These are phyloP conservation scores for Agrypnia vestita DNA, from an alignment of 1,140 invertebrate genomes.

Conservation along the genomic window DNA sequence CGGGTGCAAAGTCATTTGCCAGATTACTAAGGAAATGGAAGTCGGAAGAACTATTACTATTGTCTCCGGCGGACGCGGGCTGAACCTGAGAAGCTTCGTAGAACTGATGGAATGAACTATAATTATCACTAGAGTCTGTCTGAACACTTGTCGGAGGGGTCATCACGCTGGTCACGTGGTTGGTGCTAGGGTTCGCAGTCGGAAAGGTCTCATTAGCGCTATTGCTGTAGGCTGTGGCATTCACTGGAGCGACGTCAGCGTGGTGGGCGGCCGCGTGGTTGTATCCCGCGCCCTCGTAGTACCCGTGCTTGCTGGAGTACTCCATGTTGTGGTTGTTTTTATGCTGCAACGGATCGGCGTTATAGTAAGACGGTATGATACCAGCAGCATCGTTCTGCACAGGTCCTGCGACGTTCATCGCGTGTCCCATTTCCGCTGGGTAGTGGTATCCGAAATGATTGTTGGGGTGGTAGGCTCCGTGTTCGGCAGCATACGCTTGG, in stretches of 20 bases:
- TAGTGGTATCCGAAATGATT: conserved; percentile 71
- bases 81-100: conserved; percentile 76
- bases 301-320: conserved; percentile 66
- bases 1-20: conserved; percentile 91
- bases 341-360: conserved; percentile 66
- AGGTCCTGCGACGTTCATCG: conserved; percentile 62
- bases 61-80: conserved; percentile 77
- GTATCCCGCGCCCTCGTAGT: conserved; percentile 66
- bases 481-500: conserved; percentile 68
- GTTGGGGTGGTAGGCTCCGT: conserved; percentile 68
- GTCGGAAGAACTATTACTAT: conserved; percentile 91
- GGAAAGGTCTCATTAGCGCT: conserved; percentile 59
- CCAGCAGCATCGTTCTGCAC: conserved; percentile 64
- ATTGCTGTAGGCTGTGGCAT: conserved; percentile 60
- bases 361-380: conserved; percentile 66
- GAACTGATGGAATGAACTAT: conserved; percentile 81
- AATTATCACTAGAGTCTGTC: conserved; percentile 76
- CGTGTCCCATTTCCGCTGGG: conserved; percentile 61
- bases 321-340: conserved; percentile 65
- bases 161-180: conserved; percentile 69
- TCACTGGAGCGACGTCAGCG: conserved; percentile 55
- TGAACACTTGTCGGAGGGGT: conserved; percentile 75
- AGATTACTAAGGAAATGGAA: conserved; percentile 93
- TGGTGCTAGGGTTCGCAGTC: conserved; percentile 59
- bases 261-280: conserved; percentile 66